Conservation (phyloP, 2,888 invertebrate species). For the Balanococcus diminutus region DNA sequence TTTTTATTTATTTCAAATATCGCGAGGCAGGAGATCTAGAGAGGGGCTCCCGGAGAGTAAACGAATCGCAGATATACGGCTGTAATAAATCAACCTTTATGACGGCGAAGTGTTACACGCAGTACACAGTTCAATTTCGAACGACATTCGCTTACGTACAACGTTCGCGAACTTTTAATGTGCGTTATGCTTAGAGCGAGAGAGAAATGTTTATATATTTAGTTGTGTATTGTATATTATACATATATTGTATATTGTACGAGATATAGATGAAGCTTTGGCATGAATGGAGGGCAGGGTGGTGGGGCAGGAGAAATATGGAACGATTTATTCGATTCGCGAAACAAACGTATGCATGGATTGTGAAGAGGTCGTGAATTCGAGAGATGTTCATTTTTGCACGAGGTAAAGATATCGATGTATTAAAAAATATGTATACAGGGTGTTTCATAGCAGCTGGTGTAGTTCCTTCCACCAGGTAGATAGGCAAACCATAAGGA, state of each 20-base stretch:
- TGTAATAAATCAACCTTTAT: slow-evolving; percentile 50
- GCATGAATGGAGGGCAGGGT: no score
- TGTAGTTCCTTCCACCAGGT: no score
- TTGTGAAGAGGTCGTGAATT: not conserved
- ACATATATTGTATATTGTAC: no score
- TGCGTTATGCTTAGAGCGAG: slow-evolving; percentile 4
- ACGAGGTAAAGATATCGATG: not conserved
- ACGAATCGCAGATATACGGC: slow-evolving; percentile 51
- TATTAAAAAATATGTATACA: no score
- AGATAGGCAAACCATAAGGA: no score
- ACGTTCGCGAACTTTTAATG: slow-evolving; percentile 46
- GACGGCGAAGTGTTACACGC: slow-evolving; percentile 42
- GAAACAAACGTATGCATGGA: not conserved
- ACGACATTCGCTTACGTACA: slow-evolving; percentile 46
- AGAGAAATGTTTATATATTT: slow-evolving; percentile 21
- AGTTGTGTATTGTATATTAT: not conserved
- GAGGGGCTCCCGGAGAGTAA: not conserved
- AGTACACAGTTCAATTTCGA: slow-evolving; percentile 48
- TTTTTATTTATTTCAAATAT: slow-evolving; percentile 49
- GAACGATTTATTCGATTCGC: slow-evolving; percentile 1
- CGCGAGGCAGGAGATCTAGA: not conserved
- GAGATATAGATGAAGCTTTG: not conserved
- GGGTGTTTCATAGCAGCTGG: not conserved
- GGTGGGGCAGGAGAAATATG: not conserved
- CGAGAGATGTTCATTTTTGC: slow-evolving; percentile 6